Evolutionary conservation across 2,113 vertebrate species (phyloP).

Genomic region (Callorhinus ursinus): DNA sequence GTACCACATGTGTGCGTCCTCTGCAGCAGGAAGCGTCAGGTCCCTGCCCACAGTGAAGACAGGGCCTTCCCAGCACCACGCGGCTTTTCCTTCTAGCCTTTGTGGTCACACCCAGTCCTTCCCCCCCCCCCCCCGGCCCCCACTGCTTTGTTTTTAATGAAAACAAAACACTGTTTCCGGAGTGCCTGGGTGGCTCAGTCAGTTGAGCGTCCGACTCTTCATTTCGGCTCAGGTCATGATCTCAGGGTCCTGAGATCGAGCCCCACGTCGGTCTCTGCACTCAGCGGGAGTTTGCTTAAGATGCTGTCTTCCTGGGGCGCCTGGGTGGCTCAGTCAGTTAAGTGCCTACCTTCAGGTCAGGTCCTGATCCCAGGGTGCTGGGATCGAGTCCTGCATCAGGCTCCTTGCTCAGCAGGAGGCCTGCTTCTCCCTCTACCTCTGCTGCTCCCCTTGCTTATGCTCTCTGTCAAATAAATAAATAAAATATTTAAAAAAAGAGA

Average conservation of each 20-base stretch:
- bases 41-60: not conserved
- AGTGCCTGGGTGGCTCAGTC: not conserved
- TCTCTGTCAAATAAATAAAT: no score
- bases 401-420: no score
- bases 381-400: no score
- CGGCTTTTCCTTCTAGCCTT: not conserved
- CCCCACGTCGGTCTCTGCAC: not conserved
- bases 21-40: not conserved
- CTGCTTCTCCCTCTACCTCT: no score
- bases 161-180: not conserved
- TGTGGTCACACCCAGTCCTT: not conserved
- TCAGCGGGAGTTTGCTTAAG: not conserved
- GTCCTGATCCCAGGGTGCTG: no score
- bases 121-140: not conserved
- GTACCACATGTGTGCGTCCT: not conserved
- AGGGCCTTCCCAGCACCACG: accelerated
- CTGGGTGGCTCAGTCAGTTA: no score
- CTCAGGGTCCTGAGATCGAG: not conserved
- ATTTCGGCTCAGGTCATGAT: not conserved
- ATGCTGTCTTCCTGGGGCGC: not conserved
- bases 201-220: not conserved
- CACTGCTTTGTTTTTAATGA: not conserved
- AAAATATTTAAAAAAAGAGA: no score
- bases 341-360: no score
- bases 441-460: no score